A percentile compares a stretch with the other conserved stretches of the same genome.
Evolutionary conservation across 2,113 vertebrate species (phyloP).

Genomic region (Ictalurus furcatus): DNA sequence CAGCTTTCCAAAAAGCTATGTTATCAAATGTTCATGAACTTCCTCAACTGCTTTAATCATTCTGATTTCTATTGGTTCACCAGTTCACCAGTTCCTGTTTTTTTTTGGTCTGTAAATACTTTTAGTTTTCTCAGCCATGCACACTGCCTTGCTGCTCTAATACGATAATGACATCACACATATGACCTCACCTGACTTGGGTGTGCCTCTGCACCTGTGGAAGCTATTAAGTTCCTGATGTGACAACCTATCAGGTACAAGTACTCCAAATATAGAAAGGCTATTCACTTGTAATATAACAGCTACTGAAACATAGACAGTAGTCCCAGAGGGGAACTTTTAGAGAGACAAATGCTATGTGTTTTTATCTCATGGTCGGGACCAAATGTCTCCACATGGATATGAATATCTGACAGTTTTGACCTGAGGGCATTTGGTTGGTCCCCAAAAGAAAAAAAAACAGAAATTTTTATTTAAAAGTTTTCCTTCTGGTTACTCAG

Average conservation of each 20-base stretch:
- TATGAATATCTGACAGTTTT: constrained; percentile 2
- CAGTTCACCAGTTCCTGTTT: constrained; percentile 19
- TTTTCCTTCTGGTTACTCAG: background rate
- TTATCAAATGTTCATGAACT: background rate
- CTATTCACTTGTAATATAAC: constrained; percentile 50
- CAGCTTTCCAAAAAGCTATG: background rate
- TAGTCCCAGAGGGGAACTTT: constrained; percentile 6
- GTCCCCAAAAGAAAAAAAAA: background rate
- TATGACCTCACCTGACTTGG: constrained; percentile 56
- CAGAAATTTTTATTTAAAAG: background rate
- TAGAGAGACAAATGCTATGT: background rate
- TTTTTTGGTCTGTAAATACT: constrained; percentile 8
- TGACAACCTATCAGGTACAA: constrained; percentile 58
- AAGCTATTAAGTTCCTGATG: constrained; percentile 33
- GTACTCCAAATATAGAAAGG: constrained; percentile 62
- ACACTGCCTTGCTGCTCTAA: constrained; percentile 10
- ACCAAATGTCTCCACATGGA: background rate
- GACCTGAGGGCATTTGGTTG: background rate
- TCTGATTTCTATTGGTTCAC: constrained; percentile 23
- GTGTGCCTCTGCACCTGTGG: constrained; percentile 55
- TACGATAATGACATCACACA: constrained; percentile 28
- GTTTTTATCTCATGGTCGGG: background rate
- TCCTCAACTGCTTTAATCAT: background rate
- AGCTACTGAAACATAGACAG: constrained; percentile 32
- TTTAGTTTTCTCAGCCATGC: constrained; percentile 52